phyloP scores from a whole-genome alignment of 92 coral and sea anemone species.

The Muricea muricata region DNA sequence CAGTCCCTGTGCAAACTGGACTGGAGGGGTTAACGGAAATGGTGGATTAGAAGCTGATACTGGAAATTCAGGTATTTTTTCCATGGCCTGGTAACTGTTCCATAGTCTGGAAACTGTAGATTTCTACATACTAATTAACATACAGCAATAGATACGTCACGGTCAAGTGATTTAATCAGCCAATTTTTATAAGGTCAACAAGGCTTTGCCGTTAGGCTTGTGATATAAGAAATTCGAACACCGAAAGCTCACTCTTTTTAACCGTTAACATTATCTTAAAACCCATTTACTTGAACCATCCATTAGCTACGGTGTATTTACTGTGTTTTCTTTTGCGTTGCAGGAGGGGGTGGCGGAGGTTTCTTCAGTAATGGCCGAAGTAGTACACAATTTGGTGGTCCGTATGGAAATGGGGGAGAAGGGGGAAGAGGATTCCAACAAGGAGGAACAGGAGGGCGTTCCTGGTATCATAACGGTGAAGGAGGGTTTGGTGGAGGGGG shows the following conservation, averaged over 20 bases:
- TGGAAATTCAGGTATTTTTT: constrained; percentile 46
- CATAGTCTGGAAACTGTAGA: not conserved
- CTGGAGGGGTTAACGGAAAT: constrained; percentile 56
- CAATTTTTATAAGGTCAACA: too few relatives aligned
- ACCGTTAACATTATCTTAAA: too few relatives aligned
- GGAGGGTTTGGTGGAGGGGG: constrained; percentile 72
- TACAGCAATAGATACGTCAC: too few relatives aligned
- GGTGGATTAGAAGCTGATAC: constrained; percentile 44
- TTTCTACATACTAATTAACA: too few relatives aligned
- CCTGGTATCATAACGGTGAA: not conserved
- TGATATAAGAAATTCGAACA: too few relatives aligned
- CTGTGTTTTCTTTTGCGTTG: not conserved
- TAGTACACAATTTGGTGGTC: constrained; percentile 48
- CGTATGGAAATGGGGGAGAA: constrained; percentile 54
- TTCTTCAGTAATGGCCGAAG: constrained; percentile 59
- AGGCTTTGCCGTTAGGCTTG: too few relatives aligned
- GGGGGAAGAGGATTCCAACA: constrained; percentile 54
- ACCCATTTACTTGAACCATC: too few relatives aligned
- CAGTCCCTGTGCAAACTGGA: constrained; percentile 26
- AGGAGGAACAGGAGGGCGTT: constrained; percentile 62
- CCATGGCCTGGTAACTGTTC: not conserved
- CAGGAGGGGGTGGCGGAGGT: constrained; percentile 64
- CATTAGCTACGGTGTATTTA: too few relatives aligned
- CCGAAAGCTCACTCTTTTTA: too few relatives aligned
- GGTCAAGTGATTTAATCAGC: too few relatives aligned